Evolutionary conservation across 2,113 vertebrate species (phyloP), one percentile per base, ranked within the genome.

Genomic region (Ammospiza caudacuta): DNA sequence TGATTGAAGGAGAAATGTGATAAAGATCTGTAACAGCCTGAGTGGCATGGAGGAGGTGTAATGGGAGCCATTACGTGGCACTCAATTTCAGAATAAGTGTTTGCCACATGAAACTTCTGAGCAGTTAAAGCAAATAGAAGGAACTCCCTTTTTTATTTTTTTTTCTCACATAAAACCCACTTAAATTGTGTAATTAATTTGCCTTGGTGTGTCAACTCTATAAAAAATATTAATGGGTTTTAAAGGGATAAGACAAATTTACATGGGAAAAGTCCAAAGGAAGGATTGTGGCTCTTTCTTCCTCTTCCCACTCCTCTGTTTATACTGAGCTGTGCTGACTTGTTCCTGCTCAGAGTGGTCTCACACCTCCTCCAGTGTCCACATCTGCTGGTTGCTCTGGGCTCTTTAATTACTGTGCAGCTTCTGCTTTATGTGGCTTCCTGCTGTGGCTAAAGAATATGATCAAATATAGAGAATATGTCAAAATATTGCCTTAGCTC

Each of bases 21-120:
- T 76, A 68, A 82, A 95, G 88, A 73, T 69, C 82, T 52, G 24
- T 61, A 82, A 82, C 29, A 82, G 49, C 46, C 54, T 79, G 90
- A 91, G 82, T 91, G 85, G 82, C 82, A 23, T 5, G 63, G 74
- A 94, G 82, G 90, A 91, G 90, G 90, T 57, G 78, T 85, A 85
- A 82, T 62, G 67, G 82, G 70, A 91, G 41, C 0, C 2, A 94
- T 77, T 85, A 87, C 28, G 57, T 4, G 20, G 85, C 37, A 59
- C 69, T 96, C 87, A 82, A 37, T 91, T 82, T 82, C 76, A 92
- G 94, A 86, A 16, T 61, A 89, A 87, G 87, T 37, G 37, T 87
- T 82, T 69, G 74, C 54, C 58, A 82, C 72, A 47, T 64, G 58
- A 74, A 96, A 89, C 73, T 83, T 89, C 35, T 44, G 39, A 95